Percentiles rank a stretch among this genome's conserved stretches.
These are phyloP conservation scores for Sebastes kiyomatsui DNA, from an alignment of 2,797 vertebrate species.

Conservation along the genomic window DNA sequence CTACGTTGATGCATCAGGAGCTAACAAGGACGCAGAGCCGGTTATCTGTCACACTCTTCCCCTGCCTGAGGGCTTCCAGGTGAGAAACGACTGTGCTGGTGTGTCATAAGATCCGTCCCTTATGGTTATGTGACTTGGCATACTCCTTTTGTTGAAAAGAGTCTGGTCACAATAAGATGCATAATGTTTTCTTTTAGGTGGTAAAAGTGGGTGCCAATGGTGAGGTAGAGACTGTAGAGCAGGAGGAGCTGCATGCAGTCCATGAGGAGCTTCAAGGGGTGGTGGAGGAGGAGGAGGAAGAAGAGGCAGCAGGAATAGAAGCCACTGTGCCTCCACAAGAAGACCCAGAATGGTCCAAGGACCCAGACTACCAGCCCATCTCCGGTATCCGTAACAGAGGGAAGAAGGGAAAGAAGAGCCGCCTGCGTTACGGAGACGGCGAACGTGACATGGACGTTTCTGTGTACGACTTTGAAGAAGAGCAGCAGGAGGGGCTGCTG, in stretches of 20 bases:
- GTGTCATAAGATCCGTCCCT: not conserved
- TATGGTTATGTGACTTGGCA: not conserved
- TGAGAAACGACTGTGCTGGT: conserved; percentile 21
- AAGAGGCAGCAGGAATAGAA: conserved; percentile 84
- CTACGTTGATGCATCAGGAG: conserved; percentile 85
- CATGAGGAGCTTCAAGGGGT: conserved; percentile 81
- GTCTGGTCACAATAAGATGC: not conserved
- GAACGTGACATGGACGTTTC: conserved; percentile 97
- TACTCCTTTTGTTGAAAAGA: not conserved
- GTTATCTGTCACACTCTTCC: conserved; percentile 98
- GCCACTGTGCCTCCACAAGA: conserved; percentile 75
- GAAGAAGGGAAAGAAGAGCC: conserved; percentile 97
- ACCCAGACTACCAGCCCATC: conserved; percentile 96
- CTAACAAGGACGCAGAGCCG: conserved; percentile 91
- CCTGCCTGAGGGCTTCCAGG: conserved; percentile 96
- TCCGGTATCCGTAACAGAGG: conserved; percentile 87
- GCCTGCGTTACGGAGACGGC: conserved; percentile 94
- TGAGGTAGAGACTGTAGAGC: conserved; percentile 96
- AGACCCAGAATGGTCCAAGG: conserved; percentile 92
- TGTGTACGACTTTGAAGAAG: conserved; percentile 98
- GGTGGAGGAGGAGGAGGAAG: conserved; percentile 22
- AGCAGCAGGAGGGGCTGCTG: conserved; percentile 95
- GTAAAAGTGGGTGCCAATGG: conserved; percentile 99
- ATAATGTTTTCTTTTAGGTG: conserved; percentile 75
- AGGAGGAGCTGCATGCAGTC: conserved; percentile 88